Evolutionary conservation across 2,113 vertebrate genomes (phyloP), one percentile per base, ranked within the genome.

Genomic region (Brachypodius melanocephalos): DNA sequence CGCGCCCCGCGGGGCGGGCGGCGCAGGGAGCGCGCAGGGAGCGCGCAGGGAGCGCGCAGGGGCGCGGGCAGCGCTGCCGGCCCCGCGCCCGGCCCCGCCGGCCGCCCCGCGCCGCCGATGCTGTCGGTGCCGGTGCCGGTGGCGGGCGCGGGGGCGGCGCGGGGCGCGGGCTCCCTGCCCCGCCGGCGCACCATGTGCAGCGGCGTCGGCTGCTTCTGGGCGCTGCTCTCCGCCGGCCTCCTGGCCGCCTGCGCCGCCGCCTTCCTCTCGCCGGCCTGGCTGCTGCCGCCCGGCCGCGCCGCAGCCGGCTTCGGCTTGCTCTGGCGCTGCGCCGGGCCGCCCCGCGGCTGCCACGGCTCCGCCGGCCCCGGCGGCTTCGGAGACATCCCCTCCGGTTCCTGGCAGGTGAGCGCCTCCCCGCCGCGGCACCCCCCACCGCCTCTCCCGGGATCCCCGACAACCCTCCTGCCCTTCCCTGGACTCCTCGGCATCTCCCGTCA

Each of bases 381-480:
- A 34, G 98, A 98, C 91, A 99, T 99, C 94, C 98, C 98, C 31
- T 99, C 99, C 89, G 98, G 98, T 83, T 98, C 98, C 57, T 99
- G 99, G 99, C 99, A 99, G 99, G 99, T 99, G 97, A 96, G 85
- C 59, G 87, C 46, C 55, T 57, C 59, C 80, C 28, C 36, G 29
- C 77, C 63, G 89, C 68, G 21, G 38, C 36, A 45, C 3, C 48
- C 67, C n/a, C 49, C 42, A 14, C 24, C 32, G 21, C 59, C 46
- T 36, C 12, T 40, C 38, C 31, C n/a, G 42, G 36, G 34, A 38
- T 77, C 17, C 46, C 26, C 43, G 18, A 18, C 38, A 54, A 34
- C 28, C 31, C 51, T 16, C 10, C 17, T 21, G 49, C 69, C 66
- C 62, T 72, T 54, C 26, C 31, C 34, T 16, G 58, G 17, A 13